A percentile compares a stretch with the other conserved stretches of the same genome.
Evolutionary conservation across 2,797 vertebrate genomes (phyloP).

Genomic region (Scyliorhinus canicula): DNA sequence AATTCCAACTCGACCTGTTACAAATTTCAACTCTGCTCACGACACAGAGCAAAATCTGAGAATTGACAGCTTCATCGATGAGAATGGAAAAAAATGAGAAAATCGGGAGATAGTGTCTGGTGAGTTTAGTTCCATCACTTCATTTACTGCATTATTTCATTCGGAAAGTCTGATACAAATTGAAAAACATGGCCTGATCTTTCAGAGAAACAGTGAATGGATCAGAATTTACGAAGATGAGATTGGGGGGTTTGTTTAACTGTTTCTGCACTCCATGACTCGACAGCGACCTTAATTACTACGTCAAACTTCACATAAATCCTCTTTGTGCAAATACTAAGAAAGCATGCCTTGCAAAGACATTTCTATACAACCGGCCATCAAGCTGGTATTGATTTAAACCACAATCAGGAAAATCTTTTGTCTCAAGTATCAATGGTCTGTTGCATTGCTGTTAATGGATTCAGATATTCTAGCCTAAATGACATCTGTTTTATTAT

Average conservation of each 20-base stretch:
- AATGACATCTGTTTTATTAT: background rate
- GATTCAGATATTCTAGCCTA: background rate
- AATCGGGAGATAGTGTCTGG: background rate
- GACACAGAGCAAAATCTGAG: background rate
- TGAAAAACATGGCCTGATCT: background rate
- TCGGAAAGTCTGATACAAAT: background rate
- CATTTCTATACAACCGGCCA: background rate
- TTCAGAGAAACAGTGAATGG: background rate
- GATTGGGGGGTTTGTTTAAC: too few relatives aligned
- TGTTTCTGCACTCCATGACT: background rate
- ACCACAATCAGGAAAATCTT: background rate
- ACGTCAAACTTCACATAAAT: background rate
- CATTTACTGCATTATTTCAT: background rate
- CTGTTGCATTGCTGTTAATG: background rate
- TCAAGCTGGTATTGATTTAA: background rate
- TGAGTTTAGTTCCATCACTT: background rate
- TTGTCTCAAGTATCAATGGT: background rate
- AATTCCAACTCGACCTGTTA: background rate
- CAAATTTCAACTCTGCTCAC: conserved; percentile 31
- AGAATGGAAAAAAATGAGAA: background rate
- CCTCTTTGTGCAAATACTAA: background rate
- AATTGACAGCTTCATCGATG: background rate
- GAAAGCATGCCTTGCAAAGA: background rate
- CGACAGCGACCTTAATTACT: background rate
- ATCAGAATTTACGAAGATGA: too few relatives aligned